Percentiles rank a stretch among this genome's conserved stretches.
Conservation (phyloP, 2,888 invertebrate genomes). For the Ptycholaimellus sp. region DNA sequence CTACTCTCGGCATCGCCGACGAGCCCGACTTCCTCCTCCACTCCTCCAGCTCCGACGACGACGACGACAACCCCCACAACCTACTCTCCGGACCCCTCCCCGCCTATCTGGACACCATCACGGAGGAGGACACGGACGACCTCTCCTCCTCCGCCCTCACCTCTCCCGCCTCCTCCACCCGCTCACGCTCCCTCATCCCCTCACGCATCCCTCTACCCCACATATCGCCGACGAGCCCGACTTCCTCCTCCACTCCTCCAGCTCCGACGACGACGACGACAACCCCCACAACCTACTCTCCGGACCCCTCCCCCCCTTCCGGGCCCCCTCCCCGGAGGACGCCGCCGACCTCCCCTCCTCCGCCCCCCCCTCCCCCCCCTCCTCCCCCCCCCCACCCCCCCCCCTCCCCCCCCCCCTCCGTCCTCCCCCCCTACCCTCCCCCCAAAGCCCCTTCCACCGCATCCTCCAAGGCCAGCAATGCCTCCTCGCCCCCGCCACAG, state of each 20-base stretch:
- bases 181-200: neutral
- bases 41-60: neutral
- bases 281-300: neutral
- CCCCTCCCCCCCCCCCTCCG: neutral
- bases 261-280: neutral
- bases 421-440: constrained; percentile 6
- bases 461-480: too few relatives aligned
- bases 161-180: too few relatives aligned
- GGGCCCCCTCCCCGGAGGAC: constrained; percentile 7
- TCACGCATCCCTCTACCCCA: too few relatives aligned
- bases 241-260: neutral
- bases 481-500: too few relatives aligned
- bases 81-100: neutral
- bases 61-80: neutral
- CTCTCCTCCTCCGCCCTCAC: too few relatives aligned
- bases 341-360: constrained; percentile 7
- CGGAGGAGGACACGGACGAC: constrained; percentile 8
- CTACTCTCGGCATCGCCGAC: too few relatives aligned
- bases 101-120: constrained; percentile 7
- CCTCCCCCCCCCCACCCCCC: too few relatives aligned
- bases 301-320: constrained; percentile 3
- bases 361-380: too few relatives aligned
- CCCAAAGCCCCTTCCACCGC: constrained; percentile 6
- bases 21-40: neutral
- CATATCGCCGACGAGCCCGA: too few relatives aligned